Evolutionary conservation across 2,888 invertebrate genomes (phyloP).

Genomic region (Panzeria rudis): DNA sequence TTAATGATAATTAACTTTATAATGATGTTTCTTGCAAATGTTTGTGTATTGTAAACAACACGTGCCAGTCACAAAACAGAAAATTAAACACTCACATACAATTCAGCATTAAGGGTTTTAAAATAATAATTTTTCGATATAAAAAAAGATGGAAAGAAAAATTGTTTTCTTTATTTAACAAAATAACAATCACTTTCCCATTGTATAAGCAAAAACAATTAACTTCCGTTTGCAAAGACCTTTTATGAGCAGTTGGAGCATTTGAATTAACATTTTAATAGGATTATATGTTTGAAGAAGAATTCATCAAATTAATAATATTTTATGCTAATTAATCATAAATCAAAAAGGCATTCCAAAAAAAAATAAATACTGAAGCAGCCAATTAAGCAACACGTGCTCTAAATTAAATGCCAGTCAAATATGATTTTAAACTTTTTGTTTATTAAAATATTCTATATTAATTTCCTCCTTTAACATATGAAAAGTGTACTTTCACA

Average conservation of each 20-base stretch:
- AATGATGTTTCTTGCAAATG: slow-evolving; percentile 36
- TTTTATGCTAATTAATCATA: slow-evolving; percentile 37
- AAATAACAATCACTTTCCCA: slow-evolving; percentile 14
- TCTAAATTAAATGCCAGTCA: neutral
- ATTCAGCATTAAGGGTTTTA: slow-evolving; percentile 38
- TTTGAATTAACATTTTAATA: slow-evolving; percentile 10
- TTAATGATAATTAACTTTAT: slow-evolving; percentile 35
- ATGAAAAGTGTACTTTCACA: neutral
- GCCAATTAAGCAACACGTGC: neutral
- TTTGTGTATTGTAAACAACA: slow-evolving; percentile 60
- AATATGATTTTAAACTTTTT: neutral
- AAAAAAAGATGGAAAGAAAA: neutral
- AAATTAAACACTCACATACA: slow-evolving; percentile 16
- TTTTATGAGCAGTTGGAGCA: neutral
- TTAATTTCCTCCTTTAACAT: neutral
- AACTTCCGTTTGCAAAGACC: neutral
- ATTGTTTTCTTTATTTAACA: slow-evolving; percentile 6
- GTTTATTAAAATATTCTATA: neutral
- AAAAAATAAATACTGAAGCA: neutral
- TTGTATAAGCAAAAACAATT: slow-evolving; percentile 11
- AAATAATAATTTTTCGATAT: neutral
- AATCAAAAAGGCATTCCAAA: neutral
- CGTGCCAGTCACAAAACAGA: slow-evolving; percentile 59
- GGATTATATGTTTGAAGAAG: neutral
- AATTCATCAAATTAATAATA: neutral